Evolutionary conservation across 2,888 invertebrate species (phyloP), one percentile per base, ranked within the genome.

Genomic region (Mesorhabditis spiculigera): DNA sequence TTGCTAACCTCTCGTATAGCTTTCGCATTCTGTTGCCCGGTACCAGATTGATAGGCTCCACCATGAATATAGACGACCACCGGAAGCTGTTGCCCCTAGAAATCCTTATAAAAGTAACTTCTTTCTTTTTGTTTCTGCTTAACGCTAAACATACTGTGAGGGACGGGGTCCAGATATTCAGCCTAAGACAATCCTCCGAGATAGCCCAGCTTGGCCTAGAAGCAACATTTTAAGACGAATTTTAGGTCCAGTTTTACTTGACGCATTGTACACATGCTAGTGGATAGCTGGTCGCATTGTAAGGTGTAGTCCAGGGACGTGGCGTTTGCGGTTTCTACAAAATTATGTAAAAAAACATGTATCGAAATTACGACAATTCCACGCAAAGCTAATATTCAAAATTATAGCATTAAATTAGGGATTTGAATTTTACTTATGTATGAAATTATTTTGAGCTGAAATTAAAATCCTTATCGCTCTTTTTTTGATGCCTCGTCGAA

Each of bases 31-130:
- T 13, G 8, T 13, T 50, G n/a, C n/a, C 58, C 58, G n/a, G 8
- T 50, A 13, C 58, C 58, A 50, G 10, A 13, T n/a, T 10, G 8
- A n/a, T 50, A 50, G n/a, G 10, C 58, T 13, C 58, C 58, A 50
- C 58, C 58, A 50, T 50, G 58, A 50, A 50, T 50, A n/a, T 50
- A 50, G 58, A 50, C 58, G 58, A 50, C 58, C 8, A 50, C 58
- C 58, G 58, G 58, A n/a, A 13, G n/a, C 8, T 13, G 58, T 50
- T 10, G 8, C 8, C n/a, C n/a, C 58, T 50, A 50, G n/a, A 50
- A 13, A 13, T 50, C n/a, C 58, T 50, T 10, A n/a, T 50, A 10
- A 50, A 50, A 28, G 28, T 28, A 28, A 28, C 28, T 28, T 28
- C 1, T 28, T 28, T 28, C 28, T 28, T 28, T 28, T 28, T 28